Percentiles rank a stretch among this genome's conserved stretches.
These are phyloP conservation scores for Penaeus monodon DNA, from an alignment of 2,888 invertebrate genomes.

Conservation along the genomic window DNA sequence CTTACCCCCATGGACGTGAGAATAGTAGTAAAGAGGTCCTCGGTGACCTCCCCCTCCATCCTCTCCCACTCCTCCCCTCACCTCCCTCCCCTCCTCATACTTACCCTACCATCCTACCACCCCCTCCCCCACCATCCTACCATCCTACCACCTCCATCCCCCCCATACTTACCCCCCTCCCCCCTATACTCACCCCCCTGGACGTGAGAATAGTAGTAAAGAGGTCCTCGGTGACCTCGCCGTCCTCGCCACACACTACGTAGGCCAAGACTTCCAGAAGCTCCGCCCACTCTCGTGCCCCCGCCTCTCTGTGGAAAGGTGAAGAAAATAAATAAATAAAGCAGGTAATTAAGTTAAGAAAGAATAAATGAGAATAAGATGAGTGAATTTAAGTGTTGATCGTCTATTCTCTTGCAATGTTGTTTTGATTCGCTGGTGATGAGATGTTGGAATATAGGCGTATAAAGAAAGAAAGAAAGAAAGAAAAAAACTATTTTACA, in stretches of 20 bases:
- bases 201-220: slow-evolving; percentile 56
- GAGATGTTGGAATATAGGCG: too few species aligned
- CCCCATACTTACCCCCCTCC: background rate
- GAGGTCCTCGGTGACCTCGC: slow-evolving; percentile 42
- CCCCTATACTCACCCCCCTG: slow-evolving; percentile 36
- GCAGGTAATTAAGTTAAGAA: background rate
- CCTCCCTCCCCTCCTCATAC: background rate
- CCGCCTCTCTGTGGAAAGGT: slow-evolving; percentile 24
- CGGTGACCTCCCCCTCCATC: background rate
- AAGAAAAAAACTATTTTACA: too few species aligned
- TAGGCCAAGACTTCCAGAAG: slow-evolving; percentile 57
- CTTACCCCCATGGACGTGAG: too few species aligned
- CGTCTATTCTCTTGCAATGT: too few species aligned
- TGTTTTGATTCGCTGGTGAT: too few species aligned
- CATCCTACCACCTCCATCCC: background rate
- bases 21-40: too few species aligned
- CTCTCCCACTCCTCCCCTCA: rapidly evolving
- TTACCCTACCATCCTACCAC: background rate
- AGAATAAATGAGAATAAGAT: background rate
- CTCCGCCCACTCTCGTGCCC: slow-evolving; percentile 57
- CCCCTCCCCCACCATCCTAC: background rate
- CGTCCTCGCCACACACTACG: slow-evolving; percentile 55
- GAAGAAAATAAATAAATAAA: background rate
- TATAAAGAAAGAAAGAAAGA: too few species aligned
- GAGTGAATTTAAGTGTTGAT: too few species aligned